A percentile compares a stretch with the other conserved stretches of the same genome.
Conservation (phyloP, 2,888 invertebrate genomes). For the Rhaphigaster nebulosa region DNA sequence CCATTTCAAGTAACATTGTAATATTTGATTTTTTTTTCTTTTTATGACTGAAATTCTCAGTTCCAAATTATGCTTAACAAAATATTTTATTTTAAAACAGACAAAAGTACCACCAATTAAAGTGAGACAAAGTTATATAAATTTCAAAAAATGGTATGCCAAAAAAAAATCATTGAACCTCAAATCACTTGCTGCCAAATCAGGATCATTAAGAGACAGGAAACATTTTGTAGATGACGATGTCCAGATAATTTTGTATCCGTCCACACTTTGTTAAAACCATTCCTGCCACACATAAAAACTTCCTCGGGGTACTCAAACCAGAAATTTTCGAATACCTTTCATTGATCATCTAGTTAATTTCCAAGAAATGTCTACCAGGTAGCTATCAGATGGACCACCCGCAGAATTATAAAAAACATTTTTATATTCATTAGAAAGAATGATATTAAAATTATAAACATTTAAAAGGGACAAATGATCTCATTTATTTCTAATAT, state of each 20-base stretch:
- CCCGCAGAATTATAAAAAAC: neutral
- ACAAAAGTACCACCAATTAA: too few relatives aligned
- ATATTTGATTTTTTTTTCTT: too few relatives aligned
- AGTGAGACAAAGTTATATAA: too few relatives aligned
- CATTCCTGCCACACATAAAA: slow-evolving; percentile 23
- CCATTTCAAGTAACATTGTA: too few relatives aligned
- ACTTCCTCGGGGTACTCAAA: neutral
- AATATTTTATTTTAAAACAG: too few relatives aligned
- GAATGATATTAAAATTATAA: neutral
- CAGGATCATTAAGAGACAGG: neutral
- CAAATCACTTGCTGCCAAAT: neutral
- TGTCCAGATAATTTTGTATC: slow-evolving; percentile 20
- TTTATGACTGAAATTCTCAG: too few relatives aligned
- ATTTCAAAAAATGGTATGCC: neutral
- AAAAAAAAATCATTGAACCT: neutral
- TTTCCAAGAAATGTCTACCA: neutral
- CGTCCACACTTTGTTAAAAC: slow-evolving; percentile 23
- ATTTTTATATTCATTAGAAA: neutral
- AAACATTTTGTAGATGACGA: slow-evolving; percentile 32
- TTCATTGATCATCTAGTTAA: neutral
- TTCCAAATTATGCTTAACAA: too few relatives aligned
- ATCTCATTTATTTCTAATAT: neutral
- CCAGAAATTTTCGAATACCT: slow-evolving; percentile 1
- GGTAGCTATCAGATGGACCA: neutral
- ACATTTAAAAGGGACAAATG: neutral